Conservation (phyloP, 2,113 vertebrate genomes). For the Microtus oregoni region DNA sequence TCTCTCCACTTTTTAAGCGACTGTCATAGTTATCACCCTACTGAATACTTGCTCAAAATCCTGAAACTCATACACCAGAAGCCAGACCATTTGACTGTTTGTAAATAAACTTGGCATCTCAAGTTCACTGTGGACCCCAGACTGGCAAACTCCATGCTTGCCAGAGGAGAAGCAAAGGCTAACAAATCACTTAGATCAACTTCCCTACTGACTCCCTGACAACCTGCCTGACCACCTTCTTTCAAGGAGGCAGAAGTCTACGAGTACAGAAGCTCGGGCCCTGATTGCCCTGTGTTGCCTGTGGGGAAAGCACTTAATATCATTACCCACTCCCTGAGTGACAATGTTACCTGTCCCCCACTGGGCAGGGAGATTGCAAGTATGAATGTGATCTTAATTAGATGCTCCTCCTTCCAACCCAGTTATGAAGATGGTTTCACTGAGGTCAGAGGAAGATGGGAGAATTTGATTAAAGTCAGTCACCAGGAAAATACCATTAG, state of each 20-base stretch:
- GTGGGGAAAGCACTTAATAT: not conserved
- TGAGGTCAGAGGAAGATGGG: conserved; percentile 34
- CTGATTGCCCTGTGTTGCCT: not conserved
- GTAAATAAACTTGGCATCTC: not conserved
- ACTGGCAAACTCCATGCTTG: not conserved
- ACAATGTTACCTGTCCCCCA: conserved; percentile 55
- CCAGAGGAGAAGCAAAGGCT: not conserved
- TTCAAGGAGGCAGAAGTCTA: not conserved
- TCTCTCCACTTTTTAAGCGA: not conserved
- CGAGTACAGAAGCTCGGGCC: not conserved
- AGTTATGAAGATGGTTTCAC: not conserved
- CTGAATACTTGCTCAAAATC: not conserved
- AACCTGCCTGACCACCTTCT: not conserved
- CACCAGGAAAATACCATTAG: conserved; percentile 24
- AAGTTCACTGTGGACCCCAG: not conserved
- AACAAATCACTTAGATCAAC: not conserved
- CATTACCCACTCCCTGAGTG: conserved; percentile 9
- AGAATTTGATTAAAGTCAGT: conserved; percentile 58
- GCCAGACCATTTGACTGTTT: not conserved
- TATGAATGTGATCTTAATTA: conserved; percentile 63
- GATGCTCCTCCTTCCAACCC: conserved; percentile 26
- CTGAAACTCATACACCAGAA: not conserved
- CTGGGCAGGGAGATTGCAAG: conserved; percentile 41
- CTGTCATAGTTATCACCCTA: not conserved
- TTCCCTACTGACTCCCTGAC: not conserved